These are phyloP conservation scores for Acipenser ruthenus DNA, from an alignment of 2,797 vertebrate genomes.

Conservation along the genomic window DNA sequence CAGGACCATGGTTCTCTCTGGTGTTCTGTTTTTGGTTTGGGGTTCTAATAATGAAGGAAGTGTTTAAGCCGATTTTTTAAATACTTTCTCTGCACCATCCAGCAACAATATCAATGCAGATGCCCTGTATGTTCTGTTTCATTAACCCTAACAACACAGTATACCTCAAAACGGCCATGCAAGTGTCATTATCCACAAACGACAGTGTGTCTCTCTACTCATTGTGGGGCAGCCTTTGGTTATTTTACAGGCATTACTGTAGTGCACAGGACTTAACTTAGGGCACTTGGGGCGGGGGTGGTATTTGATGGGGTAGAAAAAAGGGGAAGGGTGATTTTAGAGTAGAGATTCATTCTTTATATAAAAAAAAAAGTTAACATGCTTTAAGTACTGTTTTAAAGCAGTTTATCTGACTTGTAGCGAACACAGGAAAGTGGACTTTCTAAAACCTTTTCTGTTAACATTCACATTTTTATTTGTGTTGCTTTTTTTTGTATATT, in stretches of 20 bases:
- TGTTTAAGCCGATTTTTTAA: background rate
- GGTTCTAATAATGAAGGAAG: background rate
- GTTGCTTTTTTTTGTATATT: background rate
- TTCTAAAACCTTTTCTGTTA: too few relatives aligned
- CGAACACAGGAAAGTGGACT: background rate
- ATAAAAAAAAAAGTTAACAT: background rate
- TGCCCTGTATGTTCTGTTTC: constrained; percentile 41
- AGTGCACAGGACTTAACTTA: constrained; percentile 2
- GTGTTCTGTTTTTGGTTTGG: background rate
- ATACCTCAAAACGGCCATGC: constrained; percentile 68
- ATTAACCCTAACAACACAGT: constrained; percentile 57
- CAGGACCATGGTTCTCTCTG: constrained; percentile 31
- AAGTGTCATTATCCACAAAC: constrained; percentile 52
- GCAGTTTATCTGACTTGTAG: background rate
- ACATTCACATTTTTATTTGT: background rate
- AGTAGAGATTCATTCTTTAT: background rate
- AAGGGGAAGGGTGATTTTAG: background rate
- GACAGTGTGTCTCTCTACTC: constrained; percentile 22
- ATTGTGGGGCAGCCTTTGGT: constrained; percentile 27
- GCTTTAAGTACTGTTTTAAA: background rate
- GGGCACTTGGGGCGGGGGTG: background rate
- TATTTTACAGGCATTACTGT: constrained; percentile 10
- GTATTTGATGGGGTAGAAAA: background rate
- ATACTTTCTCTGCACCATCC: background rate
- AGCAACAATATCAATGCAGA: background rate